Conservation (phyloP, 2,888 invertebrate genomes). For the Scaptomyza polygonia region DNA sequence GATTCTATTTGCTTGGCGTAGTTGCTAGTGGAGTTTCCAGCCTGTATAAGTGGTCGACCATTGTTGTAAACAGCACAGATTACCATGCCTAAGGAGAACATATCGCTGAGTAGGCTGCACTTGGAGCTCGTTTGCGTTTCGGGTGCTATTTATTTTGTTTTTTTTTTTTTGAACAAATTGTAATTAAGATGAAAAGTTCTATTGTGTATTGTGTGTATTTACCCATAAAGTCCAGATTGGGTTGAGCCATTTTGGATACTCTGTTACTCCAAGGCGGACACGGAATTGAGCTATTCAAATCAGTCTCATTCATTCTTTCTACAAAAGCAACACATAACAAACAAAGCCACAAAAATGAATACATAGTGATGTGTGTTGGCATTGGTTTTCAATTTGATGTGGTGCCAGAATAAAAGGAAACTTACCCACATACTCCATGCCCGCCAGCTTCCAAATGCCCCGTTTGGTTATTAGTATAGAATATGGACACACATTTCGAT, state of each 20-base stretch:
- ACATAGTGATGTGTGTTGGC: slow-evolving; percentile 21
- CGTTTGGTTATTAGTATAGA: slow-evolving; percentile 95
- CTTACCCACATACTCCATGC: slow-evolving; percentile 95
- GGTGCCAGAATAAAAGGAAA: slow-evolving; percentile 22
- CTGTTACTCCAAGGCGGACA: slow-evolving; percentile 96
- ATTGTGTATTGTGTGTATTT: slow-evolving; percentile 73
- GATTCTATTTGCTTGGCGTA: slow-evolving; percentile 96
- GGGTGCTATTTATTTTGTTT: slow-evolving; percentile 91
- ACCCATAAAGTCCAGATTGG: slow-evolving; percentile 96
- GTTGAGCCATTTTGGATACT: slow-evolving; percentile 95
- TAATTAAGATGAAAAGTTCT: background rate
- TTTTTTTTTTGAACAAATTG: slow-evolving; percentile 47
- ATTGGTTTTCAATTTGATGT: slow-evolving; percentile 59
- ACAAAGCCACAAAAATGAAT: slow-evolving; percentile 37
- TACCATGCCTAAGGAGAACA: slow-evolving; percentile 98
- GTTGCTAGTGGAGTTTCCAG: slow-evolving; percentile 94
- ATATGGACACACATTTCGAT: slow-evolving; percentile 97
- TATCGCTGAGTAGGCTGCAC: slow-evolving; percentile 95
- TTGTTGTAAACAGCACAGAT: slow-evolving; percentile 96
- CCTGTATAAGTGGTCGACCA: slow-evolving; percentile 94
- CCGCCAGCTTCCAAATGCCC: slow-evolving; percentile 98
- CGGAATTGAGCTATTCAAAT: slow-evolving; percentile 89
- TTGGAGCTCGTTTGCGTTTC: slow-evolving; percentile 94
- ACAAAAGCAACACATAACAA: slow-evolving; percentile 15
- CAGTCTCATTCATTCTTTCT: slow-evolving; percentile 90